Evolutionary conservation across 2,888 invertebrate species (phyloP), one percentile per base, ranked within the genome.

Genomic region (Fragum fragum): DNA sequence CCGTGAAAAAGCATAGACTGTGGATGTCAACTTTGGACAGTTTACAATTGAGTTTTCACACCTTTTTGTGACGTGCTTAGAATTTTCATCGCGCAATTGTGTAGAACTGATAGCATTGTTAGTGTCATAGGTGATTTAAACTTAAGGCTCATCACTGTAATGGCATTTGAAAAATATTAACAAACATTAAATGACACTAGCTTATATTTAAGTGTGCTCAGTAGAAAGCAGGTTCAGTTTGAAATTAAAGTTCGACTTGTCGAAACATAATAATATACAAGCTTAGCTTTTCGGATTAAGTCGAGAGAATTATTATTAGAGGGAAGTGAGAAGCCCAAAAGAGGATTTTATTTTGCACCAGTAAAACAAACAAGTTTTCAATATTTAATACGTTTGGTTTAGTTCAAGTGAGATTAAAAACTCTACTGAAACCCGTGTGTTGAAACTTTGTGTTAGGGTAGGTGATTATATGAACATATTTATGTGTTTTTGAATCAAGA

Each of bases 211-310:
- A 42, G n/a, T 36, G 23, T 14, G 21, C 63, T 0, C 21, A 63
- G 63, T 18, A 11, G n/a, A 11, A 32, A n/a, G 18, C 3, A 1
- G 63, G 21, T 16, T 63, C 63, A 36, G 32, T 32, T 57, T 23
- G 9, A 57, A 7, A 26, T 9, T 14, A 7, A 57, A 57, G 7
- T 28, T 23, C 14, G 28, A 61, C 32, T 7, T 61, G 61, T 61
- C 32, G 61, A 61, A 61, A 39, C 42, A 66, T 42, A 42, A 66
- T 66, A 39, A 21, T 32, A 21, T 66, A 82, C 85, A 29, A 59
- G 63, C 79, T 85, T 79, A 82, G 79, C 81, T 82, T 74, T 81
- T 79, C 72, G 85, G 85, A 82, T 85, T 82, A 85, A 71, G 32
- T 36, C 32, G 32, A 36, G 57, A 26, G 32, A 61, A 29, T n/a